A percentile compares a stretch with the other conserved stretches of the same genome.
Evolutionary conservation across 2,888 invertebrate species (phyloP).

Genomic region (Agonum fuliginosum): DNA sequence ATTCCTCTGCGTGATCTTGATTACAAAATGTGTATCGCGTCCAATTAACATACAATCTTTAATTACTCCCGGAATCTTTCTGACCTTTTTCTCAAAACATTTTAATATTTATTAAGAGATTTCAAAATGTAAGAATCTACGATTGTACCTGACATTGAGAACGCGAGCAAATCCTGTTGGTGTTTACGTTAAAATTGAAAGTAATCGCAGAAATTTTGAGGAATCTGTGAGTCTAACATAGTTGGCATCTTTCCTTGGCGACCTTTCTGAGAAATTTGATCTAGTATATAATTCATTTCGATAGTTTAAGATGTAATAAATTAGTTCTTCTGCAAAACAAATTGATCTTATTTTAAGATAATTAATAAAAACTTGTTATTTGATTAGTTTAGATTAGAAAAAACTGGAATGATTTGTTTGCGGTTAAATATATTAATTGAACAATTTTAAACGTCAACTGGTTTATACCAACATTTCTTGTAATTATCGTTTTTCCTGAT

Average conservation of each 20-base stretch:
- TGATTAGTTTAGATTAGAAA: not conserved
- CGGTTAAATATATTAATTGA: constrained; percentile 19
- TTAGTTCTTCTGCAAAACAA: constrained; percentile 6
- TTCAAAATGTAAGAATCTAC: constrained; percentile 43
- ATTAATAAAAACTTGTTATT: not conserved
- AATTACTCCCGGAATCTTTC: constrained; percentile 48
- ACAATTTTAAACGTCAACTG: not conserved
- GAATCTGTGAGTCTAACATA: constrained; percentile 10
- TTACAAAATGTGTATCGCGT: constrained; percentile 38
- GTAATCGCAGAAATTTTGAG: constrained; percentile 22
- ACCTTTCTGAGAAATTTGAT: constrained; percentile 19
- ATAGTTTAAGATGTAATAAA: not conserved
- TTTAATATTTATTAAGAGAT: constrained; percentile 52
- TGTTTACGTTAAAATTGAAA: constrained; percentile 44
- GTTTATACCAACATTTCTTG: constrained; percentile 8
- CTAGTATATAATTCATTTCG: not conserved
- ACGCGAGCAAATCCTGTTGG: constrained; percentile 32
- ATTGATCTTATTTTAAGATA: constrained; percentile 11
- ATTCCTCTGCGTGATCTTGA: constrained; percentile 49
- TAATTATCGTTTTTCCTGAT: constrained; percentile 1
- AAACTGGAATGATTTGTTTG: constrained; percentile 24
- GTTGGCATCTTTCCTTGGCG: not conserved
- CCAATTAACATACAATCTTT: constrained; percentile 52
- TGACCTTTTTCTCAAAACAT: constrained; percentile 49
- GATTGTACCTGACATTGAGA: constrained; percentile 49